Conservation (phyloP, 1,140 invertebrate species). For the Leptinotarsa lineolata region DNA sequence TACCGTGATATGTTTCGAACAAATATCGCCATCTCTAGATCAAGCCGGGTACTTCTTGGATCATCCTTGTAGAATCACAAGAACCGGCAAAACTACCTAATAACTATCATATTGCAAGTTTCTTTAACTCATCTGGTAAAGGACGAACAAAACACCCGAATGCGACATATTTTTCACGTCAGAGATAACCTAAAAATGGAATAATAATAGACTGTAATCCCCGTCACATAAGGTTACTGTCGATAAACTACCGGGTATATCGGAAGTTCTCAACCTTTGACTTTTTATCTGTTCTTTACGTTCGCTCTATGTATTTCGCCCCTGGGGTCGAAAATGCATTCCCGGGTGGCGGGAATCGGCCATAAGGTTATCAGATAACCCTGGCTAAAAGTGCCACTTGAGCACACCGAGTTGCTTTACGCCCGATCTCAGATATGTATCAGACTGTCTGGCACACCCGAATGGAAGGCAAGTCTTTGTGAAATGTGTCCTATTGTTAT, state of each 20-base stretch:
- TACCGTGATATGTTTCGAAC: too few species aligned
- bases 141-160: not conserved
- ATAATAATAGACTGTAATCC: slow-evolving; percentile 6
- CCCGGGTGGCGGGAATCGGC: slow-evolving; percentile 24
- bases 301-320: slow-evolving; percentile 16
- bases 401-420: slow-evolving; percentile 23
- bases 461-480: slow-evolving; percentile 18
- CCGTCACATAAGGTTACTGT: slow-evolving; percentile 19
- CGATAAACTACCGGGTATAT: slow-evolving; percentile 22
- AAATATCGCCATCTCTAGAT: too few species aligned
- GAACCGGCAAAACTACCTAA: too few species aligned
- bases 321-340: slow-evolving; percentile 2
- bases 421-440: slow-evolving; percentile 27
- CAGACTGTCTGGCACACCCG: slow-evolving; percentile 12
- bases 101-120: too few species aligned
- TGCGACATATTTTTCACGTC: not conserved
- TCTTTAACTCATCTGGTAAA: too few species aligned
- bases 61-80: too few species aligned
- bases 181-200: not conserved
- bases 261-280: slow-evolving; percentile 24
- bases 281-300: slow-evolving; percentile 28
- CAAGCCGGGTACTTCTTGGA: too few species aligned
- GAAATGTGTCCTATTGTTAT: slow-evolving; percentile 27
- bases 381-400: slow-evolving; percentile 15
- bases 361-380: slow-evolving; percentile 32